Percentiles rank a stretch among this genome's conserved stretches.
phyloP scores from a whole-genome alignment of 2,888 invertebrate species.

The Podabrus alpinus region DNA sequence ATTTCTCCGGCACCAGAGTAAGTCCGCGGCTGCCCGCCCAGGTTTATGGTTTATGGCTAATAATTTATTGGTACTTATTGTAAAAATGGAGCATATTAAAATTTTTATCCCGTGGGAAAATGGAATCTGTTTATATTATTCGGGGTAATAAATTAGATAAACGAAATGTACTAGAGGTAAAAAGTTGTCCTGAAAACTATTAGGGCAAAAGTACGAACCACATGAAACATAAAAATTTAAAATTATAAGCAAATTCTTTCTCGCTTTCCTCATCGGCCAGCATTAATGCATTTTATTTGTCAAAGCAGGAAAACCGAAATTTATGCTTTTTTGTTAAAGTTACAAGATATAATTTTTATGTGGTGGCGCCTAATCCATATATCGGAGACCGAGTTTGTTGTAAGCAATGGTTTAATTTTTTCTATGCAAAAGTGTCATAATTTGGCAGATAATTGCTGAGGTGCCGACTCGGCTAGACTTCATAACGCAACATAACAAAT shows the following conservation, averaged over 20 bases:
- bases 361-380: constrained; percentile 39
- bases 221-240: neutral
- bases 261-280: neutral
- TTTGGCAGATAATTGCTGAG: constrained; percentile 52
- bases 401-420: constrained; percentile 22
- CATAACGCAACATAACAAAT: too few relatives aligned
- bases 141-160: constrained; percentile 2
- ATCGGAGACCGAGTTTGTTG: constrained; percentile 16
- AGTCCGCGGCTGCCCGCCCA: too few relatives aligned
- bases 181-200: neutral
- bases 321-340: neutral
- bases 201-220: neutral
- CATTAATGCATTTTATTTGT: neutral
- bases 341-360: neutral
- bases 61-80: neutral
- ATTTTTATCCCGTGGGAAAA: constrained; percentile 3
- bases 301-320: neutral
- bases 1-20: too few relatives aligned
- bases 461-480: constrained; percentile 51
- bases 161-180: neutral
- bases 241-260: neutral
- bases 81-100: neutral
- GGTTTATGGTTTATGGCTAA: too few relatives aligned
- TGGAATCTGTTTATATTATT: neutral
- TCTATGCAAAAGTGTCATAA: constrained; percentile 48